A percentile compares a stretch with the other conserved stretches of the same genome.
phyloP scores from a whole-genome alignment of 1,140 invertebrate species.

The Eriocheir sinensis region DNA sequence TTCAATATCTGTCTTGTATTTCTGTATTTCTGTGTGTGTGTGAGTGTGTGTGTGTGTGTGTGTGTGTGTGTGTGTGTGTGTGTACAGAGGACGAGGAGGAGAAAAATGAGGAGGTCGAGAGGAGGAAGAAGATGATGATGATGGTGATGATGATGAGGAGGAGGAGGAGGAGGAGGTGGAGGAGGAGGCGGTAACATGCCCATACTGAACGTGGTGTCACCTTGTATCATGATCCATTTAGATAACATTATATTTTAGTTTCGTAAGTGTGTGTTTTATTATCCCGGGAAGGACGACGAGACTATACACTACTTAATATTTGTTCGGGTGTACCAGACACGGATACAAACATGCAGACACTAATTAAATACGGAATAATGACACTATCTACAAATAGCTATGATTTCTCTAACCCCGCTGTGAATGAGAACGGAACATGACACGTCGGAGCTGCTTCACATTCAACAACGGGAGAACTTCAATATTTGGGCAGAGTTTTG shows the following conservation, averaged over 20 bases:
- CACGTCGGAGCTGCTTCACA: no score
- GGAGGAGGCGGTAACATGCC: neutral
- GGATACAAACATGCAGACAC: neutral
- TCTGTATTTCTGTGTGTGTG: neutral
- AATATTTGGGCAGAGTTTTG: no score
- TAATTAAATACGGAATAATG: no score
- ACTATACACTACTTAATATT: neutral
- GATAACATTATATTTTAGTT: conserved; percentile 64
- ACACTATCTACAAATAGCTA: no score
- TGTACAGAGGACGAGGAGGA: neutral
- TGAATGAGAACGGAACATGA: no score
- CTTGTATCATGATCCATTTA: conserved; percentile 54
- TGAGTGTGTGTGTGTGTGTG: neutral
- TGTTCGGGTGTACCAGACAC: neutral
- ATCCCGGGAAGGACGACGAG: neutral
- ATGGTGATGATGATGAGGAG: neutral
- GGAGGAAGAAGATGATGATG: conserved; percentile 1
- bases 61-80: neutral
- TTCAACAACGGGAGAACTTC: no score
- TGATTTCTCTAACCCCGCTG: no score
- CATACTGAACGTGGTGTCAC: conserved; percentile 33
- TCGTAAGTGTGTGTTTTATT: conserved; percentile 58
- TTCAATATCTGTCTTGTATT: no score
- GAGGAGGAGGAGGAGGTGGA: neutral
- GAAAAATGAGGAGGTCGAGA: neutral